Evolutionary conservation across 2,888 invertebrate genomes (phyloP).

Genomic region (Noctua pronuba): DNA sequence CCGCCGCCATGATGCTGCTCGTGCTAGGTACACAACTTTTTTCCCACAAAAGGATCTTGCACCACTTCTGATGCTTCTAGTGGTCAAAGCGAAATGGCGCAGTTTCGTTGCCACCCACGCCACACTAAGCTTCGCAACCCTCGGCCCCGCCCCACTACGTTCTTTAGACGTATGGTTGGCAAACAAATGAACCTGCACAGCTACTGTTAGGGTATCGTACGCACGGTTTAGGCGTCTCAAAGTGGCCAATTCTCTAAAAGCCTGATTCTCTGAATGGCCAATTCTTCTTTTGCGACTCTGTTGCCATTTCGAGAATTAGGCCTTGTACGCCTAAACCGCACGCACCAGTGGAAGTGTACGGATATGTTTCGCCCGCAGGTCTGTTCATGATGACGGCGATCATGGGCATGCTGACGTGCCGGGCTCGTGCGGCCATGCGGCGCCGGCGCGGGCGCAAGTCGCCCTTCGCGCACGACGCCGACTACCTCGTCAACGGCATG

Average conservation of each 20-base stretch:
- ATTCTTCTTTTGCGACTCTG: too few relatives aligned
- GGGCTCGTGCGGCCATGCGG: slow-evolving; percentile 93
- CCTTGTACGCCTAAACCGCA: too few relatives aligned
- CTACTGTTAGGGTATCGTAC: not conserved
- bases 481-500: slow-evolving; percentile 99
- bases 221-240: too few relatives aligned
- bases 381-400: slow-evolving; percentile 93
- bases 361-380: slow-evolving; percentile 86
- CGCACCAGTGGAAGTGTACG: not conserved
- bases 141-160: not conserved
- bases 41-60: not conserved
- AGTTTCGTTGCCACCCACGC: not conserved
- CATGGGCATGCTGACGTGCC: slow-evolving; percentile 80
- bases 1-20: slow-evolving; percentile 95
- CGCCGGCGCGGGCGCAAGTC: slow-evolving; percentile 94
- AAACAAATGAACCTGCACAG: not conserved
- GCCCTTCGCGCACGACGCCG: slow-evolving; percentile 97
- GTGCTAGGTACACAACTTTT: slow-evolving; percentile 91
- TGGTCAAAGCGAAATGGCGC: not conserved
- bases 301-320: too few relatives aligned
- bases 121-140: not conserved
- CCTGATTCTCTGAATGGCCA: too few relatives aligned
- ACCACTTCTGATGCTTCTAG: not conserved
- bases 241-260: too few relatives aligned
- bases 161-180: not conserved